These are phyloP conservation scores for Drosophila maculinotata DNA, from an alignment of 2,888 invertebrate species.

Conservation along the genomic window DNA sequence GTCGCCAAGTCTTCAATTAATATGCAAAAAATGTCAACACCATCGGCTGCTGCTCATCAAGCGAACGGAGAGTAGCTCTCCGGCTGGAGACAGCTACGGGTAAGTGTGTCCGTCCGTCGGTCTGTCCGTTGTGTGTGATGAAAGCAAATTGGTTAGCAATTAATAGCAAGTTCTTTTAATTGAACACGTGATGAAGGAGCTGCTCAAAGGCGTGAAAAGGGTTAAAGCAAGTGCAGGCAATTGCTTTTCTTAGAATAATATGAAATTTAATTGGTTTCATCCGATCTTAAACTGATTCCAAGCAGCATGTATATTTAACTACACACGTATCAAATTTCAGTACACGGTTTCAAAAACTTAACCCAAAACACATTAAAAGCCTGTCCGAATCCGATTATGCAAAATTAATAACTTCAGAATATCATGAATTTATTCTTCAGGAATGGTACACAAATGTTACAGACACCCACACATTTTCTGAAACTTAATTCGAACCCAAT, in stretches of 20 bases:
- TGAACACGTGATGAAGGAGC: slow-evolving; percentile 60
- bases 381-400: too few species aligned
- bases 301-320: neutral
- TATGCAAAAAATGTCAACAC: slow-evolving; percentile 83
- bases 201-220: slow-evolving; percentile 28
- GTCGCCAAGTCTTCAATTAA: slow-evolving; percentile 76
- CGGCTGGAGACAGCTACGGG: slow-evolving; percentile 16
- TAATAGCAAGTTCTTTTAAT: slow-evolving; percentile 69
- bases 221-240: slow-evolving; percentile 25
- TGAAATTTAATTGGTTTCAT: too few species aligned
- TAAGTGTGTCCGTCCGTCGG: slow-evolving; percentile 54
- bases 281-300: neutral
- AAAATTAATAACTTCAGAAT: too few species aligned
- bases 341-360: too few species aligned
- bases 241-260: neutral
- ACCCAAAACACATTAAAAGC: too few species aligned
- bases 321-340: neutral
- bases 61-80: slow-evolving; percentile 7
- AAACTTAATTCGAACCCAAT: too few species aligned
- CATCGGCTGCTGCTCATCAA: slow-evolving; percentile 65
- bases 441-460: too few species aligned
- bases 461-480: too few species aligned
- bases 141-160: slow-evolving; percentile 75
- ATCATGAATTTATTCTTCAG: too few species aligned
- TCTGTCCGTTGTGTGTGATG: slow-evolving; percentile 38